A percentile compares a stretch with the other conserved stretches of the same genome.
Evolutionary conservation across 2,888 invertebrate genomes (phyloP).

Genomic region (Ctenicera cuprea): DNA sequence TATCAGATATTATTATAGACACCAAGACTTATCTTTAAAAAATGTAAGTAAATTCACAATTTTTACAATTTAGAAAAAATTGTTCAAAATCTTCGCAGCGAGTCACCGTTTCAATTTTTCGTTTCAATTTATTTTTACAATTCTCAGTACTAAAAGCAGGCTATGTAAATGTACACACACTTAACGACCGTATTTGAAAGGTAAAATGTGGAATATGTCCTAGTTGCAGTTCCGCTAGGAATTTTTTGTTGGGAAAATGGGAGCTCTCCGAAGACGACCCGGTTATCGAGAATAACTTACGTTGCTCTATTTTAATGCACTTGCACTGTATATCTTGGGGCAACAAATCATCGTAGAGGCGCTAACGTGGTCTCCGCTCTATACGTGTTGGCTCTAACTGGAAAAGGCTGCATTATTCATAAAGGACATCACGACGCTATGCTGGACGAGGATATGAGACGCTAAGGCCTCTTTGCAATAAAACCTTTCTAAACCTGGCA

Average conservation of each 20-base stretch:
- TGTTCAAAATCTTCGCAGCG: too few relatives aligned
- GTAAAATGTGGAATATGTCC: background rate
- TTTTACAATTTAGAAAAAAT: too few relatives aligned
- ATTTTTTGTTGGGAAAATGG: background rate
- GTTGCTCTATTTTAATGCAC: constrained; percentile 21
- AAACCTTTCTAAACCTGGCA: constrained; percentile 42
- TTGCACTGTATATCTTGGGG: constrained; percentile 36
- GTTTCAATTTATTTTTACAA: too few relatives aligned
- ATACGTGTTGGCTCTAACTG: constrained; percentile 57
- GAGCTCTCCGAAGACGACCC: constrained; percentile 3
- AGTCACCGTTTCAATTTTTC: too few relatives aligned
- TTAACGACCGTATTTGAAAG: background rate
- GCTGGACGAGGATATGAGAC: constrained; percentile 54
- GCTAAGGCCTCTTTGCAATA: constrained; percentile 39
- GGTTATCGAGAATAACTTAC: constrained; percentile 15
- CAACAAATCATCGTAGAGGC: constrained; percentile 56
- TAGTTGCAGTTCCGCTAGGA: background rate
- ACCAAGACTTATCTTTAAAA: too few relatives aligned
- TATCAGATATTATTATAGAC: too few relatives aligned
- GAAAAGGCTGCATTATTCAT: constrained; percentile 58
- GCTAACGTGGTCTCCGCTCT: constrained; percentile 55
- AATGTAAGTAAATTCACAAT: too few relatives aligned
- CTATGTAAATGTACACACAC: too few relatives aligned
- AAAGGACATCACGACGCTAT: constrained; percentile 45
- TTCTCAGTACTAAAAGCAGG: too few relatives aligned